phyloP scores from a whole-genome alignment of 2,888 invertebrate genomes.

The Selenia dentaria region DNA sequence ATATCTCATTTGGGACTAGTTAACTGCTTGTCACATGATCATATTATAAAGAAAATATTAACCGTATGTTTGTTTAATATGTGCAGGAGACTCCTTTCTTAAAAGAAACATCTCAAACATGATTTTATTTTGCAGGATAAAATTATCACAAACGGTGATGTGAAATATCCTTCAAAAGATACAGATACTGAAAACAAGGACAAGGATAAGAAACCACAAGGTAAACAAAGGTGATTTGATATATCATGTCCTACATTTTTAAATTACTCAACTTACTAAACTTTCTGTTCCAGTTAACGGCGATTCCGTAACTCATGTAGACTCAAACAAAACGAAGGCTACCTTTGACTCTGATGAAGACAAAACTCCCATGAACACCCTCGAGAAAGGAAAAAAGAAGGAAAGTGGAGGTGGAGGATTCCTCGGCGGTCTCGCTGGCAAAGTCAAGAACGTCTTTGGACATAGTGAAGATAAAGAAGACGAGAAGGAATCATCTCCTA shows the following conservation, averaged over 20 bases:
- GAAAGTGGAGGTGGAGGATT: constrained; percentile 54
- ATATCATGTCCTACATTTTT: too few species aligned
- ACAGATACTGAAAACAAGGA: constrained; percentile 42
- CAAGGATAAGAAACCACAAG: constrained; percentile 62
- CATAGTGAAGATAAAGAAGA: constrained; percentile 71
- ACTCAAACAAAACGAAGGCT: constrained; percentile 81
- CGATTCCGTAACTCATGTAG: constrained; percentile 65
- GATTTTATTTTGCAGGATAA: constrained; percentile 67
- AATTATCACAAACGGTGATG: constrained; percentile 70
- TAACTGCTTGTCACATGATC: too few species aligned
- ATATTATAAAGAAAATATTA: too few species aligned
- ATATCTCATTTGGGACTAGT: too few species aligned
- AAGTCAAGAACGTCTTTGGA: constrained; percentile 70
- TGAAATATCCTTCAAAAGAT: constrained; percentile 62
- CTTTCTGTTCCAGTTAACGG: constrained; percentile 66
- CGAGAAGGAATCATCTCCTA: constrained; percentile 51
- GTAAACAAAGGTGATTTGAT: constrained; percentile 47
- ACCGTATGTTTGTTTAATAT: too few species aligned
- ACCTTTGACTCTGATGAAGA: constrained; percentile 84
- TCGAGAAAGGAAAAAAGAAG: constrained; percentile 80
- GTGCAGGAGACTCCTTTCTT: too few species aligned
- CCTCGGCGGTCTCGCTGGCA: constrained; percentile 71
- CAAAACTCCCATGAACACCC: constrained; percentile 81
- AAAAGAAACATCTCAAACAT: too few species aligned
- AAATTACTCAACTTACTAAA: too few species aligned